Percentiles rank a stretch among this genome's conserved stretches.
Conservation (phyloP, 2,888 invertebrate genomes). For the Plebejus anna region DNA sequence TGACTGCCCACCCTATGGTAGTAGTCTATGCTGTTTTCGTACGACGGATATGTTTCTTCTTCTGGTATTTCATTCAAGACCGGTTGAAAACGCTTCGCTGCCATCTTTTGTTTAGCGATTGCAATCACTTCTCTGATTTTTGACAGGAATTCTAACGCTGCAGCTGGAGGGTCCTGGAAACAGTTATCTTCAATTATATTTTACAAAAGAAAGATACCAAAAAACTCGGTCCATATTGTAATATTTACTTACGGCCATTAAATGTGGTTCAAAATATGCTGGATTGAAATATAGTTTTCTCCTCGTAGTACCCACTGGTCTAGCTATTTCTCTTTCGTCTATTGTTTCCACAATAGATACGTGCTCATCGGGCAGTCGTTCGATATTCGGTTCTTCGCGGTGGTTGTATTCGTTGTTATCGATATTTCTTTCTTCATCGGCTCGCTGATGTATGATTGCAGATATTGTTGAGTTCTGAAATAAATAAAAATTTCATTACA, state of each 20-base stretch:
- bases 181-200: conserved; percentile 33
- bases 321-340: conserved; percentile 84
- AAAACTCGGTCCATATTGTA: neutral
- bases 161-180: conserved; percentile 92
- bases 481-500: neutral
- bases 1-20: conserved; percentile 73
- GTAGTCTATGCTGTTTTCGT: conserved; percentile 72
- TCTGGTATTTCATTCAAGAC: conserved; percentile 90
- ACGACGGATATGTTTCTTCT: conserved; percentile 81
- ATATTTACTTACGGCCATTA: conserved; percentile 83
- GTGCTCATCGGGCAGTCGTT: conserved; percentile 90
- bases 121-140: conserved; percentile 95
- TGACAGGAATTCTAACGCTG: conserved; percentile 92
- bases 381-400: conserved; percentile 81
- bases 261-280: conserved; percentile 93
- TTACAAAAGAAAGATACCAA: neutral
- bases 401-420: conserved; percentile 59
- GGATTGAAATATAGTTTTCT: conserved; percentile 93
- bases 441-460: conserved; percentile 84
- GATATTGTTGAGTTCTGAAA: conserved; percentile 80
- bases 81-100: conserved; percentile 88
- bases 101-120: conserved; percentile 93
- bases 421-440: conserved; percentile 56
- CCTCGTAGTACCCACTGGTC: conserved; percentile 85
- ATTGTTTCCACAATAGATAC: conserved; percentile 91